Base-by-base conservation (phyloP, 2,113 vertebrate species). In the Indicator indicator region DNA sequence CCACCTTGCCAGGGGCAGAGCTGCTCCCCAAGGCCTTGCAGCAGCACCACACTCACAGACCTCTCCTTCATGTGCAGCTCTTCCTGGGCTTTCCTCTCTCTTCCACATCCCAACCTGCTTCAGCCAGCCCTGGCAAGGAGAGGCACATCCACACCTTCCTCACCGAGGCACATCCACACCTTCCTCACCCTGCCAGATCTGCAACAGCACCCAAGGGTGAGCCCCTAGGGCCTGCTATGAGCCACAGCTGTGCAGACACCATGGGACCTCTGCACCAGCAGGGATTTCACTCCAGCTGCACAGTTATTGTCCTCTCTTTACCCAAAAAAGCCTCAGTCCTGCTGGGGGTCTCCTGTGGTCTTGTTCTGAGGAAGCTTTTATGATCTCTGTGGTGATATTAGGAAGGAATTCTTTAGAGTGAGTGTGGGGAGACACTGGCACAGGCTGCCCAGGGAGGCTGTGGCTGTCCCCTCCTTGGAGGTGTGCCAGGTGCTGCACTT, bases 181-280 rank as follows among this genome's bases (percentile, higher is more conserved):
- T 30, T 42, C 48, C 30, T 65, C 50, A 55, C 50, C 19, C 36
- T 23, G 30, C 36, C 69, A 59, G 42, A 50, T 21, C 21, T 52
- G 33, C 55, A 62, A 5, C 23, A 63, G 54, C 54, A 86, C 40
- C 46, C 28, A 62, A 54, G 48, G 48, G 98, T 86, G 99, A 99
- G 94, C 98, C 95, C 65, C 98, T 99, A 85, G 98, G 98, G 94
- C 99, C 99, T 18, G 98, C 99, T 62, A 97, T 99, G 98, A 99
- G 97, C 76, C 99, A 98, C 95, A 98, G 99, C 92, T 99, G 99
- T 98, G 99, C 99, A 94, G 99, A 99, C 87, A 98, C 99, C 93
- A 99, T 99, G 99, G 99, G 99, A 16, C 98, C 99, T 88, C 99
- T 99, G 50, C 99, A 99, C 89, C 99, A 99, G 96, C 99, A 97